Evolutionary conservation across 2,797 vertebrate species (phyloP).

Genomic region (Limnodromus scolopaceus): DNA sequence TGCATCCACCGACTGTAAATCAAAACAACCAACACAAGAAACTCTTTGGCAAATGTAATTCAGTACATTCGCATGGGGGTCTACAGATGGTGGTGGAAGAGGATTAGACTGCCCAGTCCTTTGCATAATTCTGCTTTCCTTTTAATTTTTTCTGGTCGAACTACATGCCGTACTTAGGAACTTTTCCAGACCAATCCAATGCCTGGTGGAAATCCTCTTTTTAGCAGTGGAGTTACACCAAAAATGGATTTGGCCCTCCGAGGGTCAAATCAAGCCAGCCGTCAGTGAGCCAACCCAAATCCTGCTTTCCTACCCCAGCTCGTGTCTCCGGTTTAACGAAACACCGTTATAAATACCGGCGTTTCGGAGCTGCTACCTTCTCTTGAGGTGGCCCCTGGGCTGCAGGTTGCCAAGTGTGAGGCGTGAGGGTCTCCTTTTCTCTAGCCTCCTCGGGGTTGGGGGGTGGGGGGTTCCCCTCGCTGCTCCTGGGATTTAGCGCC

Average conservation of each 20-base stretch:
- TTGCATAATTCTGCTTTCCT: slow-evolving; percentile 54
- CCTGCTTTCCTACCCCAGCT: neutral
- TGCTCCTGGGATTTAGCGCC: neutral
- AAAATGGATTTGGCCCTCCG: neutral
- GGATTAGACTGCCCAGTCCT: slow-evolving; percentile 60
- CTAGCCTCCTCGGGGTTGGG: neutral
- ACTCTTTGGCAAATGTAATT: slow-evolving; percentile 94
- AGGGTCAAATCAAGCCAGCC: slow-evolving; percentile 39
- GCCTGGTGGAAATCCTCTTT: slow-evolving; percentile 11
- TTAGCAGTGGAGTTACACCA: neutral
- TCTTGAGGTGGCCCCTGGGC: neutral
- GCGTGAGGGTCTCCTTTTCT: neutral
- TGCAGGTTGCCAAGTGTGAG: neutral
- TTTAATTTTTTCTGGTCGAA: slow-evolving; percentile 36
- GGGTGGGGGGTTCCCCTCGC: neutral
- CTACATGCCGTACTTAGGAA: neutral
- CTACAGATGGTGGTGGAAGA: slow-evolving; percentile 66
- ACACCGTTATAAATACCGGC: neutral
- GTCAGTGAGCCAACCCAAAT: neutral
- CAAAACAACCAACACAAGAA: slow-evolving; percentile 86
- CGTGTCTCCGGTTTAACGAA: neutral
- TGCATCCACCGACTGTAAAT: slow-evolving; percentile 89
- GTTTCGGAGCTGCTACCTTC: slow-evolving; percentile 27
- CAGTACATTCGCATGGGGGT: slow-evolving; percentile 87
- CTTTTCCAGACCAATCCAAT: slow-evolving; percentile 37